Evolutionary conservation across 2,113 vertebrate genomes (phyloP).

Genomic region (Typhlomys cinereus): DNA sequence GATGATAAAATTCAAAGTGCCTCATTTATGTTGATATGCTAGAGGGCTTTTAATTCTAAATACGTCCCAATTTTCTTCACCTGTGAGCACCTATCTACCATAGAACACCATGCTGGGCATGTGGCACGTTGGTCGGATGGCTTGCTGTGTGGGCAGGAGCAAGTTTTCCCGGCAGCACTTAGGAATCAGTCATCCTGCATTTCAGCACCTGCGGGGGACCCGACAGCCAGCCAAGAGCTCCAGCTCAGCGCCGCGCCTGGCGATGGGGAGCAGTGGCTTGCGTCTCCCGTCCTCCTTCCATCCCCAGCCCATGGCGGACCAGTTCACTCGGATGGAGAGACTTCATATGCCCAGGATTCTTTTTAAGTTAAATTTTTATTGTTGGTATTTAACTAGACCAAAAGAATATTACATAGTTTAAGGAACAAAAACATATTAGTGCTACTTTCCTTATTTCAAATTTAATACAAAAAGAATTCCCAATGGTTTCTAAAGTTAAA

Average conservation of each 20-base stretch:
- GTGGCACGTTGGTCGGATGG: too few relatives aligned
- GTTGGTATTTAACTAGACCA: constrained; percentile 69
- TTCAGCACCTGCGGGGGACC: background rate
- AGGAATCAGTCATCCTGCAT: background rate
- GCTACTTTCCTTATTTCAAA: constrained; percentile 66
- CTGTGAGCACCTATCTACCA: background rate
- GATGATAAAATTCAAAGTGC: constrained; percentile 30
- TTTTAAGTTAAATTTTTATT: constrained; percentile 78
- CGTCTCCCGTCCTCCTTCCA: background rate
- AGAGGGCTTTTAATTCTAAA: background rate
- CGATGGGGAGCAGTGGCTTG: too few relatives aligned
- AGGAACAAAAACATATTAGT: constrained; percentile 51
- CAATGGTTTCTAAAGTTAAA: constrained; percentile 68
- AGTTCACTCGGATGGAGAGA: constrained; percentile 59
- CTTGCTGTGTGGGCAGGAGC: too few relatives aligned
- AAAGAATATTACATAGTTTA: constrained; percentile 68
- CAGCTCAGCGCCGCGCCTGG: background rate
- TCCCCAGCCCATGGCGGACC: constrained; percentile 32
- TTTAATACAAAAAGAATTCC: constrained; percentile 69
- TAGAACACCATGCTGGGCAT: background rate
- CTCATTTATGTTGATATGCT: constrained; percentile 18
- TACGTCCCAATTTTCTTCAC: constrained; percentile 16
- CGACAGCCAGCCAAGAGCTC: background rate
- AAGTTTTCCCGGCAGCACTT: background rate
- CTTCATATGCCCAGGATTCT: constrained; percentile 69